A percentile compares a stretch with the other conserved stretches of the same genome.
phyloP scores from a whole-genome alignment of 2,888 invertebrate genomes.

The Idaea straminata region DNA sequence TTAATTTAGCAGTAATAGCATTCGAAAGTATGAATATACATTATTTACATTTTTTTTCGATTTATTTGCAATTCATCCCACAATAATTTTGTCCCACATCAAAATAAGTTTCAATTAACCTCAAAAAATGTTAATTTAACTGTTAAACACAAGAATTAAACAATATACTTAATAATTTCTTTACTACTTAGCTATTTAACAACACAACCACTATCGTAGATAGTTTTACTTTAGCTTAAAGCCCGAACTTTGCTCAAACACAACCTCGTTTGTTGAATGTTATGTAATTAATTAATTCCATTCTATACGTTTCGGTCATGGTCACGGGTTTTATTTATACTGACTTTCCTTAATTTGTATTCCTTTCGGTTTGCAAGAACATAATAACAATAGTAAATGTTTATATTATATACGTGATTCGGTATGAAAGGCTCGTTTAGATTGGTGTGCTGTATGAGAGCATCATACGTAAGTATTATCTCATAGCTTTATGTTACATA shows the following conservation, averaged over 20 bases:
- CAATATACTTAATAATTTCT: too few relatives aligned
- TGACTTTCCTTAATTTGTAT: not conserved
- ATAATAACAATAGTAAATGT: not conserved
- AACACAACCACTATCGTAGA: not conserved
- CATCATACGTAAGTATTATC: not conserved
- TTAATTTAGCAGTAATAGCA: too few relatives aligned
- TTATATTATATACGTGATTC: not conserved
- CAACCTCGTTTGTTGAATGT: not conserved
- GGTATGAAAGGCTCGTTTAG: constrained; percentile 1
- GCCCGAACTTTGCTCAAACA: not conserved
- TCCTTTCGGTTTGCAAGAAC: not conserved
- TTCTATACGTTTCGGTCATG: not conserved
- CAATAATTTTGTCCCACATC: too few relatives aligned
- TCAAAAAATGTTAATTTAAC: too few relatives aligned
- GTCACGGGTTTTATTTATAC: not conserved
- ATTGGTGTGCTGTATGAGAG: not conserved
- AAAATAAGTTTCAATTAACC: too few relatives aligned
- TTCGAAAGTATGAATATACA: too few relatives aligned
- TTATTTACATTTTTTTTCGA: too few relatives aligned
- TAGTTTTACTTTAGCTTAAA: not conserved
- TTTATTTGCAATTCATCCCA: too few relatives aligned
- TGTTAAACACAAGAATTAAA: too few relatives aligned
- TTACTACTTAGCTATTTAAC: not conserved
- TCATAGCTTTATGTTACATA: not conserved
- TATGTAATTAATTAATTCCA: not conserved